phyloP scores from a whole-genome alignment of 2,113 vertebrate genomes.

The Oryzias curvinotus region DNA sequence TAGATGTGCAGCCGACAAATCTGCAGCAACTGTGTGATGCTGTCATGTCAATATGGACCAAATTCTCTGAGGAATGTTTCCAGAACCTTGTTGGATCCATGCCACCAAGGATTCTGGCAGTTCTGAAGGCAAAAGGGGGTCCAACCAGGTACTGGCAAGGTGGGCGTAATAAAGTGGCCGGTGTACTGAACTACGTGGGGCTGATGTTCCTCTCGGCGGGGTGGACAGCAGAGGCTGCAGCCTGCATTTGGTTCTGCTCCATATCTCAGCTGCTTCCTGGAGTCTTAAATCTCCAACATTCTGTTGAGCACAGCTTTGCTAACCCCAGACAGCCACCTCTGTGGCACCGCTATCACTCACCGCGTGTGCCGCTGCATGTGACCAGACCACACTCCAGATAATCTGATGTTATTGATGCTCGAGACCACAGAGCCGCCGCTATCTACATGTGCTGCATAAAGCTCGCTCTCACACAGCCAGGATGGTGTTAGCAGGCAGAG shows the following conservation, averaged over 20 bases:
- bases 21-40: too few relatives aligned
- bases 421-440: constrained; percentile 64
- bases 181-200: too few relatives aligned
- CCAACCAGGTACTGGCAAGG: too few relatives aligned
- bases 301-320: constrained; percentile 66
- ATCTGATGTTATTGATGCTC: constrained; percentile 74
- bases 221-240: constrained; percentile 31
- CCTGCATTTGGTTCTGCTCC: constrained; percentile 46
- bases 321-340: constrained; percentile 69
- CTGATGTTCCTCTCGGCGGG: not conserved
- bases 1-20: too few relatives aligned
- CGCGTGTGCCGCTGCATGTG: constrained; percentile 19
- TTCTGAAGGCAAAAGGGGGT: too few relatives aligned
- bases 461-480: constrained; percentile 42
- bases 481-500: constrained; percentile 42
- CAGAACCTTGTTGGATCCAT: too few relatives aligned
- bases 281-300: constrained; percentile 66
- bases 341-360: constrained; percentile 69
- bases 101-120: too few relatives aligned
- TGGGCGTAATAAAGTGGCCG: too few relatives aligned
- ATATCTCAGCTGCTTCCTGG: constrained; percentile 56
- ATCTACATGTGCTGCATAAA: constrained; percentile 74
- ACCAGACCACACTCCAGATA: constrained; percentile 67
- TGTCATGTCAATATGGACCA: too few relatives aligned
- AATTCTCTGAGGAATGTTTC: too few relatives aligned